Base-by-base conservation (phyloP, 2,888 invertebrate species). In the Leucophora obtusa region DNA sequence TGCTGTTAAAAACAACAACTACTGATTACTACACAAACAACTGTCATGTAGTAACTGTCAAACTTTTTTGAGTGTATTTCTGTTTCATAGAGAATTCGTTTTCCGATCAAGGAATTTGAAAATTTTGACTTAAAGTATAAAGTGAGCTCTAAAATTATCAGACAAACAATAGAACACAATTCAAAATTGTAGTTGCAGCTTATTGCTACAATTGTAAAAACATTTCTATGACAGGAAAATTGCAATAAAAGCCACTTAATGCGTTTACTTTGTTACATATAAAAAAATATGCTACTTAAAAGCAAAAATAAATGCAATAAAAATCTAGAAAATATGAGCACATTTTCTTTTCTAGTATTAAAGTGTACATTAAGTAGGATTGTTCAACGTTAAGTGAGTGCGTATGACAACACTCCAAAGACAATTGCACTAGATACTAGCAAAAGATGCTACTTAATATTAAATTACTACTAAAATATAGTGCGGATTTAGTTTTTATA, bases 261-360 rank as follows among this genome's bases (percentile, higher is more conserved):
- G n/a, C 14, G 5, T 47, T 11, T 47, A 47, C 43, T n/a, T 47
- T 47, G 43, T 47, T 47, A 5, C n/a, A 47, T n/a, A n/a, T n/a
- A n/a, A 1, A n/a, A n/a, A n/a, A 47, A n/a, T 6, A 47, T 47
- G 43, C 43, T 47, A n/a, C 38, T 38, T 11, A 47, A 47, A 47
- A 47, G 43, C n/a, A n/a, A 17, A 35, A 18, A 47, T 50, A 62
- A 54, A 56, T 56, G 21, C 8, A 56, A 66, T 43, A 54, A 66
- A 66, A 66, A 54, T 54, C 17, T 9, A 62, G 54, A 66, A 66
- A 66, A 35, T 66, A 66, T 54, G 35, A 66, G 65, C 1, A 38
- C 54, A 66, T 18, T 50, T 10, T 24, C n/a, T 21, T 56, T 56
- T n/a, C 24, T 5, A 17, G 21, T 56, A 24, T 24, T 43, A 15